Base-by-base conservation (phyloP, 2,797 vertebrate species). In the Bucorvus abyssinicus region DNA sequence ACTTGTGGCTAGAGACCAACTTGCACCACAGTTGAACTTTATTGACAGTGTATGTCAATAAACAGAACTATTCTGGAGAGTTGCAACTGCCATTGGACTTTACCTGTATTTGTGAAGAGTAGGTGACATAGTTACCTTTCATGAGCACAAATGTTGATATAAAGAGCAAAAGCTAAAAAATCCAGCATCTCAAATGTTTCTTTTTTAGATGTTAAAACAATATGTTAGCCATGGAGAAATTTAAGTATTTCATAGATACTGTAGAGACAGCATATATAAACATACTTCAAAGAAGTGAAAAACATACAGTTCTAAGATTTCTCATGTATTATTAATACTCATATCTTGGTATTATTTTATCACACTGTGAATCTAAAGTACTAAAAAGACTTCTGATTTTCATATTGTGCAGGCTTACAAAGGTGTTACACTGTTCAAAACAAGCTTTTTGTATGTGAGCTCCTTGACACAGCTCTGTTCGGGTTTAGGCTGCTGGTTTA, bases 311-410 rank as follows among this genome's bases (percentile, higher is more conserved):
- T 34, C 18, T 47, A 69, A 74, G 27, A 78, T 89, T 92, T 80
- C 47, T 74, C 30, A 64, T 68, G 29, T 44, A 42, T 75, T 79
- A 71, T 75, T 90, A 67, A 78, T 75, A 67, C 10, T 56, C 30
- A 75, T 24, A 22, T 89, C 27, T 89, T 20, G 18, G 15, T 77
- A 77, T 74, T 88, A 77, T 89, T 87, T 94, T 87, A 87, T 71
- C 45, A 78, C n/a, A 29, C 13, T 78, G 53, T 60, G 42, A 89
- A 59, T 71, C 57, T 59, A 38, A 75, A 87, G 10, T 36, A 60
- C 12, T 78, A 86, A 81, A 86, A 81, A 70, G 86, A 10, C 3
- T 77, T 86, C 86, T 63, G 34, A 90, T 92, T 81, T 93, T 84
- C 45, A 63, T 40, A 29, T 59, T 75, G 68, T 52, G 36, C 22